Base-by-base conservation (phyloP, 23 tunicate species). In the Botrylloides violaceus region DNA sequence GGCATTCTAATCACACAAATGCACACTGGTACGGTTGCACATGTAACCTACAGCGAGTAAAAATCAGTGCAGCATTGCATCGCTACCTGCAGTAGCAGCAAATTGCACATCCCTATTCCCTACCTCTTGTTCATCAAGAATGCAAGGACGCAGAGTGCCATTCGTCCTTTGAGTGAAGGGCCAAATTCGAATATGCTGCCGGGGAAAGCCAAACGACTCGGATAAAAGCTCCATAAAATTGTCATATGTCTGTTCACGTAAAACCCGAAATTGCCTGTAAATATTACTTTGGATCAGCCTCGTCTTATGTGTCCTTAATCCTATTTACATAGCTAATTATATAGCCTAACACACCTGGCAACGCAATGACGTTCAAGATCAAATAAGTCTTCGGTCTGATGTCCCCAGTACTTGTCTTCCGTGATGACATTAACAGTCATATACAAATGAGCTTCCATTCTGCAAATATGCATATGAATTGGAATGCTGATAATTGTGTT, bases 341-440 rank as follows among this genome's bases (percentile, higher is more conserved):
- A n/a, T n/a, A n/a, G n/a, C n/a, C n/a, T n/a, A n/a, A n/a, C n/a
- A n/a, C 6, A 87, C 97, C 97, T 90, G 73, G 90, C 70, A 64
- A 92, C 33, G 35, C 72, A 39, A 34, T 80, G 66, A 23, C 85
- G 68, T 24, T 92, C 98, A 71, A 84, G 72, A 58, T 92, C 98
- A 59, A 92, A 84, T 32, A 92, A 66, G 59, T 84, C 98, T 49
- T 84, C 92, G 4, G 79, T 87, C 61, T 92, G 98, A 65, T 92
- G 98, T 1, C 98, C 98, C 81, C 98, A 84, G 37, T 83, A 92
- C 87, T 84, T 72, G 58, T 92, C 98, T 71, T 92, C 98, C 64
- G 98, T 84, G 34, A 92, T 81, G 23, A 92, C 56, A 43, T 92
- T 92, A 19, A 92, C 87, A 18, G 85, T 39, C 87, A 92, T 84